These are phyloP conservation scores for Drosophila recens DNA, from an alignment of 2,888 invertebrate genomes.

Conservation along the genomic window DNA sequence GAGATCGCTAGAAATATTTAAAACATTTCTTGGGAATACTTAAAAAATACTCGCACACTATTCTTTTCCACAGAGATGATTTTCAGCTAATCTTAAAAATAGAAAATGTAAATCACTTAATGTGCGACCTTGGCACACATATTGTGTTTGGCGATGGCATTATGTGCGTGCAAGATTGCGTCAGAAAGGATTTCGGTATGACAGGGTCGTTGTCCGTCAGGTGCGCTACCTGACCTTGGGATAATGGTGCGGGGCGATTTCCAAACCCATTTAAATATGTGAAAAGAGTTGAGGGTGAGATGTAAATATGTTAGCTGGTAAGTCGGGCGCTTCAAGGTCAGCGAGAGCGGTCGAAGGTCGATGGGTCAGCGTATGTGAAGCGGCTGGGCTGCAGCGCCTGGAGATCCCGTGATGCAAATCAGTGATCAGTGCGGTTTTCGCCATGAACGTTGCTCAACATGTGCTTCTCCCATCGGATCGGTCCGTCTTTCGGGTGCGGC, in stretches of 20 bases:
- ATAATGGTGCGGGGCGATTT: constrained; percentile 46
- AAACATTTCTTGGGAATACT: constrained; percentile 5
- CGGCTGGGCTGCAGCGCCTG: constrained; percentile 23
- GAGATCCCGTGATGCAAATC: constrained; percentile 56
- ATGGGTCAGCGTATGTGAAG: constrained; percentile 16
- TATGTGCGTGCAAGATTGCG: constrained; percentile 52
- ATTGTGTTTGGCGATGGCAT: background rate
- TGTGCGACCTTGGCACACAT: constrained; percentile 39
- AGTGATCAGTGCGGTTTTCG: constrained; percentile 67
- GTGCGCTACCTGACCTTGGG: constrained; percentile 69
- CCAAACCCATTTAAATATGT: constrained; percentile 59
- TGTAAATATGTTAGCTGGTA: constrained; percentile 5
- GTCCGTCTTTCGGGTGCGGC: constrained; percentile 1
- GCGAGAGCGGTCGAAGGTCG: constrained; percentile 20
- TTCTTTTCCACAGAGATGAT: background rate
- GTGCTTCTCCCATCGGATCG: constrained; percentile 50
- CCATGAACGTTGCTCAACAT: constrained; percentile 57
- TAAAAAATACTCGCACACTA: background rate
- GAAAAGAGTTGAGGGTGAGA: constrained; percentile 68
- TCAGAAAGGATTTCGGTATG: constrained; percentile 23
- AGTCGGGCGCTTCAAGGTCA: constrained; percentile 54
- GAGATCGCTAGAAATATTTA: constrained; percentile 8
- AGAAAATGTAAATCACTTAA: constrained; percentile 15
- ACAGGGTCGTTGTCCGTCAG: constrained; percentile 20
- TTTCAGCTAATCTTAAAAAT: constrained; percentile 20